These are phyloP conservation scores for Spilogale gracilis DNA, from an alignment of 2,113 vertebrate genomes.

Conservation along the genomic window DNA sequence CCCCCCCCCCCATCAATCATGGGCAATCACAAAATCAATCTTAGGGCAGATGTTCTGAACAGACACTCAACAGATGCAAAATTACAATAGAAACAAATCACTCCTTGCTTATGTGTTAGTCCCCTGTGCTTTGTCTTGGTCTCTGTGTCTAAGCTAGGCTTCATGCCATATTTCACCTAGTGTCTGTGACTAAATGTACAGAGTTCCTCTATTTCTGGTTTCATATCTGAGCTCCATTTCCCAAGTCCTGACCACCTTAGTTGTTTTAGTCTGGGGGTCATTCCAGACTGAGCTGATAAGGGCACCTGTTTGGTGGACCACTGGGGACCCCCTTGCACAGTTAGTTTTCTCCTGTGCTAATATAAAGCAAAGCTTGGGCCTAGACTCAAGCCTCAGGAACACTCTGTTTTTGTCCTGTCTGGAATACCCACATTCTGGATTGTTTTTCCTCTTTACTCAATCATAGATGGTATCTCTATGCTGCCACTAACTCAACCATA, in stretches of 20 bases:
- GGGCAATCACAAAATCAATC: slow-evolving; percentile 1
- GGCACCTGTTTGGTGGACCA: background rate
- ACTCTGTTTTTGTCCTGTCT: background rate
- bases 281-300: background rate
- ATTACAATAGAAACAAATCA: background rate
- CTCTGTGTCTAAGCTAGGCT: fast-evolving
- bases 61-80: background rate
- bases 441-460: slow-evolving; percentile 54
- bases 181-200: background rate
- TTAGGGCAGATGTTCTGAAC: background rate
- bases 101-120: background rate
- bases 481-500: slow-evolving; percentile 62
- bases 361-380: background rate
- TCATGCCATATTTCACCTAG: background rate
- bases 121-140: background rate
- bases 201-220: background rate
- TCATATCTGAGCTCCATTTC: background rate
- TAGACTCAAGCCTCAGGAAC: background rate
- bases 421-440: background rate
- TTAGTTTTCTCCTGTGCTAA: background rate
- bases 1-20: background rate
- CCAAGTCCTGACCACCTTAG: background rate
- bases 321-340: background rate
- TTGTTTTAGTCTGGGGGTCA: background rate
- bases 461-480: slow-evolving; percentile 35